Conservation (phyloP, 1,140 invertebrate genomes). For the Pteromalus puparum region DNA sequence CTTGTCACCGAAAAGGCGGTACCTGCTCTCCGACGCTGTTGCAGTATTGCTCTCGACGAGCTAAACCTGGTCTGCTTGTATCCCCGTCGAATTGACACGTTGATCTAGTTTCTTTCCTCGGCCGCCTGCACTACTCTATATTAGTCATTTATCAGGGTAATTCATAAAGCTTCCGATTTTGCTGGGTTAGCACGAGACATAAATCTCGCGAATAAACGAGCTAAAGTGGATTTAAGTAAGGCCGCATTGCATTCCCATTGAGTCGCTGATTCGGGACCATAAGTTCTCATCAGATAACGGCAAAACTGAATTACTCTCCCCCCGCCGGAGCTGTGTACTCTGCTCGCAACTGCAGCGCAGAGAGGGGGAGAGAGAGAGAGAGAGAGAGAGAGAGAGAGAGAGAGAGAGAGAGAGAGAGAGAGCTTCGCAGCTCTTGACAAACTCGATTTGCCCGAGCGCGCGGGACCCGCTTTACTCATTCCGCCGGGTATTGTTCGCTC, state of each 20-base stretch:
- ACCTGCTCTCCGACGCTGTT: too few relatives aligned
- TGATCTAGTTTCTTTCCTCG: conserved; percentile 2
- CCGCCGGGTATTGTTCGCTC: conserved; percentile 53
- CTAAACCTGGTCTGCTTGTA: conserved; percentile 5
- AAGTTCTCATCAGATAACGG: conserved; percentile 47
- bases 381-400: neutral
- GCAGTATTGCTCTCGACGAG: neutral
- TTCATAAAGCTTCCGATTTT: too few relatives aligned
- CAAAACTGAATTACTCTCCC: conserved; percentile 50
- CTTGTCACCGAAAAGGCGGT: conserved; percentile 17
- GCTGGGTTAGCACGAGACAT: too few relatives aligned
- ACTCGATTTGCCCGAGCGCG: conserved; percentile 40
- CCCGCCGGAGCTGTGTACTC: neutral
- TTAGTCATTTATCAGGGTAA: too few relatives aligned
- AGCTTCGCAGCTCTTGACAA: conserved; percentile 33
- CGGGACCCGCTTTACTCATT: conserved; percentile 50
- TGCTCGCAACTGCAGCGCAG: too few relatives aligned
- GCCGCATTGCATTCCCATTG: conserved; percentile 32
- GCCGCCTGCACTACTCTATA: too few relatives aligned
- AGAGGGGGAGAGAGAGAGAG: neutral
- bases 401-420: neutral
- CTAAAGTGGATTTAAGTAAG: conserved; percentile 34
- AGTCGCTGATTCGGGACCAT: conserved; percentile 18
- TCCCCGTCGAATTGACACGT: neutral
- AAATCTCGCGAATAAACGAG: conserved; percentile 11